Percentiles rank a stretch among this genome's conserved stretches.
These are phyloP conservation scores for Gulo gulo DNA, from an alignment of 2,113 vertebrate genomes.

Conservation along the genomic window DNA sequence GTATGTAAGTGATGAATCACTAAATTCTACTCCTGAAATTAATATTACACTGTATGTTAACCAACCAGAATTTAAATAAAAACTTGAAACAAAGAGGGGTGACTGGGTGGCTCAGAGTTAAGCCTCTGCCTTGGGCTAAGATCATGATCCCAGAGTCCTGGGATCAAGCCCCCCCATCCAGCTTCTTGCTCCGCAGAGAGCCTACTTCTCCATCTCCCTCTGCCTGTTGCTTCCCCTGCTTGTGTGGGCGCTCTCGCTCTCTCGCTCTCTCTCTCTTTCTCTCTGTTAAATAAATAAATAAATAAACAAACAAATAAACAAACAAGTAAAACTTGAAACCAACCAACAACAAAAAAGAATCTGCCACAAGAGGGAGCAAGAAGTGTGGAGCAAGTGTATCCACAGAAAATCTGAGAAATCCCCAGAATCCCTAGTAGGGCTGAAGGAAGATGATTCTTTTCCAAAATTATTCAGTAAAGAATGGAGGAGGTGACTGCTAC, in stretches of 20 bases:
- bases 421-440: not conserved
- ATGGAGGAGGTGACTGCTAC: not conserved
- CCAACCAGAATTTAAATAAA: not conserved
- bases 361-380: conserved; percentile 36
- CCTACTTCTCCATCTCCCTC: too few relatives aligned
- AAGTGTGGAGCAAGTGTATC: not conserved
- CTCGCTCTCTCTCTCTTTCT: too few relatives aligned
- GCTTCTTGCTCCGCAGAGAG: too few relatives aligned
- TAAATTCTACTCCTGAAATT: not conserved
- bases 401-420: not conserved
- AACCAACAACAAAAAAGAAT: not conserved
- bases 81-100: not conserved
- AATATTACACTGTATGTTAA: not conserved
- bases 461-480: not conserved
- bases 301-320: not conserved
- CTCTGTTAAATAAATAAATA: not conserved
- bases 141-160: too few relatives aligned
- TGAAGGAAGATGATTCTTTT: not conserved
- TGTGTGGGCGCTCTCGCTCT: too few relatives aligned
- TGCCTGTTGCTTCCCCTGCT: too few relatives aligned
- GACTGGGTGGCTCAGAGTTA: too few relatives aligned
- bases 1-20: not conserved
- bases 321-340: not conserved
- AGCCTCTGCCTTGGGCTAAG: too few relatives aligned
- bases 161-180: too few relatives aligned